A percentile compares a stretch with the other conserved stretches of the same genome.
Conservation (phyloP, 2,113 vertebrate genomes). For the Jacana jacana region DNA sequence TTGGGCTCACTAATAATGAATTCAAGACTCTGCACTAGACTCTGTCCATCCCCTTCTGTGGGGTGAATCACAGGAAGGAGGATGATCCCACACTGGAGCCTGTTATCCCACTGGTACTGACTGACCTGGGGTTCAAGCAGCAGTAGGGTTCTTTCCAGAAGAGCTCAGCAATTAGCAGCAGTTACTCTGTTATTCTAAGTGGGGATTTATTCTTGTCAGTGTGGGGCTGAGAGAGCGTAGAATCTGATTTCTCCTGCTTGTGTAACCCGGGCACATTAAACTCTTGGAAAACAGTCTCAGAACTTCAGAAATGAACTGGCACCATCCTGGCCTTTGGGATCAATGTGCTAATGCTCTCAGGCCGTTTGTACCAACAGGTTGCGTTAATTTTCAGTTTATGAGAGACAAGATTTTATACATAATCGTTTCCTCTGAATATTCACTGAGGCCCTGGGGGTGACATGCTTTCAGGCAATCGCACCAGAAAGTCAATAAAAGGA, state of each 20-base stretch:
- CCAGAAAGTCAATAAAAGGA: background rate
- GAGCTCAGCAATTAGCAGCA: background rate
- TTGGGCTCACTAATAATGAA: background rate
- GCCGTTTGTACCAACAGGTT: background rate
- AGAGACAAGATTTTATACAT: background rate
- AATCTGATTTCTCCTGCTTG: background rate
- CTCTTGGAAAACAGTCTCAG: background rate
- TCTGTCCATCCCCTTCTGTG: background rate
- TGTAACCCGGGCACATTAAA: background rate
- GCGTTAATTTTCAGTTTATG: background rate
- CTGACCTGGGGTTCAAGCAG: background rate
- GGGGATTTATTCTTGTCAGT: background rate
- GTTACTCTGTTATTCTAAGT: background rate
- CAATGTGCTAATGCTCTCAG: background rate
- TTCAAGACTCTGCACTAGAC: background rate
- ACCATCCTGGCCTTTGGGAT: background rate
- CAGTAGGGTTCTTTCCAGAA: background rate
- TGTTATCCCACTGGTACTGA: background rate
- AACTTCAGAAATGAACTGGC: background rate
- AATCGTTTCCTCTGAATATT: slow-evolving; percentile 1
- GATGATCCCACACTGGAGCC: background rate
- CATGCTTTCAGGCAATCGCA: background rate
- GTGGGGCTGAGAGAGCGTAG: background rate
- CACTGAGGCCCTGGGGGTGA: background rate
- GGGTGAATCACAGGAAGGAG: background rate